Conservation (phyloP, 2,888 invertebrate genomes). For the Patella pellucida region DNA sequence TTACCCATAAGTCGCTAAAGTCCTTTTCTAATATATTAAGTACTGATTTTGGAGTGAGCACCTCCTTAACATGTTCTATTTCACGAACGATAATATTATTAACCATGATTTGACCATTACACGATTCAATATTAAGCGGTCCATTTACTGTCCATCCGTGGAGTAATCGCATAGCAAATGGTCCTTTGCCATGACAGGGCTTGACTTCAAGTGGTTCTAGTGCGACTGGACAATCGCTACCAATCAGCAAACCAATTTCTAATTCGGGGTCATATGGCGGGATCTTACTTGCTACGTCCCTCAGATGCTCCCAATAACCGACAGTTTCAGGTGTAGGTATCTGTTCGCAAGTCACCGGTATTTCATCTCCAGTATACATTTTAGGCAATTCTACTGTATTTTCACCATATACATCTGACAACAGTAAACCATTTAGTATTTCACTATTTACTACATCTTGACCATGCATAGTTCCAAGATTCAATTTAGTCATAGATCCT, state of each 20-base stretch:
- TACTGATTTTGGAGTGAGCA: too few species aligned
- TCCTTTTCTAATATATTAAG: too few species aligned
- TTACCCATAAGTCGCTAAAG: too few species aligned
- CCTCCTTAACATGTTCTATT: too few species aligned
- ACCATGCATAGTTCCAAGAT: neutral
- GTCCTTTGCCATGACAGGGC: too few species aligned
- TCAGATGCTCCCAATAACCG: constrained; percentile 14
- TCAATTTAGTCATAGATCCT: neutral
- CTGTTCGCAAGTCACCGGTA: constrained; percentile 8
- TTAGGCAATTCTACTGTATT: neutral
- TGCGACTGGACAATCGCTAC: too few species aligned
- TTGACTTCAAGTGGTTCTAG: too few species aligned
- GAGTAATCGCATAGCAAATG: too few species aligned
- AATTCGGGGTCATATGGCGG: neutral
- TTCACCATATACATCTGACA: neutral
- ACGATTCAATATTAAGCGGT: too few species aligned
- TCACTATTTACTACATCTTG: neutral
- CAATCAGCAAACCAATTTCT: constrained; percentile 19
- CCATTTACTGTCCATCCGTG: too few species aligned
- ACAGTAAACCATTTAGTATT: neutral
- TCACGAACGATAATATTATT: too few species aligned
- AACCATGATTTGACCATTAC: too few species aligned
- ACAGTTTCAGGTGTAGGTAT: constrained; percentile 17
- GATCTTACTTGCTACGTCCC: neutral
- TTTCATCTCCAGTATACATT: constrained; percentile 2